Conservation (phyloP, 2,113 vertebrate species). For the Podarcis muralis region DNA sequence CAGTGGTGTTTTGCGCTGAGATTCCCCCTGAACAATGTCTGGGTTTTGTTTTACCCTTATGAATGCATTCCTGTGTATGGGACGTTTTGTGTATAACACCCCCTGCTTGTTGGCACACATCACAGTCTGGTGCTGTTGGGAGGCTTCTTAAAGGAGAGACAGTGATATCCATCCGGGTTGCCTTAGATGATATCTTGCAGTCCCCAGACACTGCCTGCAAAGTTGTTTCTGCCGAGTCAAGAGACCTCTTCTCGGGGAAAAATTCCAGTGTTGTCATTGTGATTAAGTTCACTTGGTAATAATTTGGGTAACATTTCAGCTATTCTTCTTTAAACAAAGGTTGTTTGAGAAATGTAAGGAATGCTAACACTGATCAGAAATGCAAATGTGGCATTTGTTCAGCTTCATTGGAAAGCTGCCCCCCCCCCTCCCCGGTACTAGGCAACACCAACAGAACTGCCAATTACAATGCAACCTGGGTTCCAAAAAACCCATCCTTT, state of each 20-base stretch:
- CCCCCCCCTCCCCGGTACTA: slow-evolving; percentile 52
- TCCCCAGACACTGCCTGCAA: slow-evolving; percentile 33
- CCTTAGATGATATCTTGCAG: slow-evolving; percentile 50
- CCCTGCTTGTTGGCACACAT: slow-evolving; percentile 31
- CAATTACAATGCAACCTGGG: slow-evolving; percentile 74
- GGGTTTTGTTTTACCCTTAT: slow-evolving; percentile 1
- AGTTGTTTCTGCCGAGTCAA: slow-evolving; percentile 61
- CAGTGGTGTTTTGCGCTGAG: background rate
- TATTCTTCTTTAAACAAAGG: slow-evolving; percentile 62
- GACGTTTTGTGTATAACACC: slow-evolving; percentile 39
- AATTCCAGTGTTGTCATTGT: slow-evolving; percentile 38
- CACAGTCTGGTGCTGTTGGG: slow-evolving; percentile 24
- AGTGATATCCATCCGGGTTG: background rate
- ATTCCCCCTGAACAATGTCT: background rate
- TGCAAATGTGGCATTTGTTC: slow-evolving; percentile 86
- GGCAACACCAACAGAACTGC: slow-evolving; percentile 72
- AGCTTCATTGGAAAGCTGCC: slow-evolving; percentile 71
- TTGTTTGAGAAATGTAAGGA: slow-evolving; percentile 66
- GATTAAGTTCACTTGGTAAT: slow-evolving; percentile 55
- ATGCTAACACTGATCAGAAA: slow-evolving; percentile 75
- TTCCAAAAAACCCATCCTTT: slow-evolving; percentile 71
- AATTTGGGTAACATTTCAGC: slow-evolving; percentile 68
- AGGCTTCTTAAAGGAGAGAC: background rate
- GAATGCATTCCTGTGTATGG: slow-evolving; percentile 18
- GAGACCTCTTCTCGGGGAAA: slow-evolving; percentile 39